Conservation (phyloP, 2,888 invertebrate species). For the Drosophila neonasuta region DNA sequence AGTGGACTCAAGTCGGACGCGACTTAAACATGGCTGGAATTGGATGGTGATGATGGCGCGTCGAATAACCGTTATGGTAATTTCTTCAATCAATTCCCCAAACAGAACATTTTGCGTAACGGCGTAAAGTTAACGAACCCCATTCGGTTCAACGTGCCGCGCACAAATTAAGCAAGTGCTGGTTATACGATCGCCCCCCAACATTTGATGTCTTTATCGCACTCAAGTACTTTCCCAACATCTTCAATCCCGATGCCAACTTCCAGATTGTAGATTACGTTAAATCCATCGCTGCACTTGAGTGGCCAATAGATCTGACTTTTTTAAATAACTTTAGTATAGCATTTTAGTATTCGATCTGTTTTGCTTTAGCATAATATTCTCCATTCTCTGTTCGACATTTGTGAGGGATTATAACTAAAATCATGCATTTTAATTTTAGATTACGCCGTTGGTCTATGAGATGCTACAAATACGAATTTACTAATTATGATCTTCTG, state of each 20-base stretch:
- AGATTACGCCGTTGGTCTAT: not conserved
- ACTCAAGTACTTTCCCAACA: constrained; percentile 12
- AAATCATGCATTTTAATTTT: not conserved
- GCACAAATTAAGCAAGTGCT: constrained; percentile 57
- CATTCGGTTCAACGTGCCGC: constrained; percentile 55
- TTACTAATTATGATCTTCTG: constrained; percentile 11
- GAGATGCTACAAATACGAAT: constrained; percentile 10
- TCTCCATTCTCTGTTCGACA: too few relatives aligned
- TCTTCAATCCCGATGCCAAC: constrained; percentile 27
- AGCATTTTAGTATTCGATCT: too few relatives aligned
- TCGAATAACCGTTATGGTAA: constrained; percentile 69
- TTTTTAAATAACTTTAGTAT: not conserved
- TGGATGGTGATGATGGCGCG: constrained; percentile 25
- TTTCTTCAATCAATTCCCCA: constrained; percentile 67
- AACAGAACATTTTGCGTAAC: constrained; percentile 74
- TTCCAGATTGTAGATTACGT: constrained; percentile 46
- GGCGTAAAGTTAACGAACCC: constrained; percentile 67
- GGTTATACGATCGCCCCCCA: not conserved
- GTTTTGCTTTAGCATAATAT: too few relatives aligned
- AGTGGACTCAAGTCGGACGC: not conserved
- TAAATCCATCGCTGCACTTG: constrained; percentile 40
- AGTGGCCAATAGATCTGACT: not conserved
- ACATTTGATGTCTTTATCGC: constrained; percentile 55
- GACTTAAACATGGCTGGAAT: constrained; percentile 3
- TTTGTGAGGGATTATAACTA: not conserved